phyloP scores from a whole-genome alignment of 1,140 invertebrate genomes.

The Halyomorpha halys region DNA sequence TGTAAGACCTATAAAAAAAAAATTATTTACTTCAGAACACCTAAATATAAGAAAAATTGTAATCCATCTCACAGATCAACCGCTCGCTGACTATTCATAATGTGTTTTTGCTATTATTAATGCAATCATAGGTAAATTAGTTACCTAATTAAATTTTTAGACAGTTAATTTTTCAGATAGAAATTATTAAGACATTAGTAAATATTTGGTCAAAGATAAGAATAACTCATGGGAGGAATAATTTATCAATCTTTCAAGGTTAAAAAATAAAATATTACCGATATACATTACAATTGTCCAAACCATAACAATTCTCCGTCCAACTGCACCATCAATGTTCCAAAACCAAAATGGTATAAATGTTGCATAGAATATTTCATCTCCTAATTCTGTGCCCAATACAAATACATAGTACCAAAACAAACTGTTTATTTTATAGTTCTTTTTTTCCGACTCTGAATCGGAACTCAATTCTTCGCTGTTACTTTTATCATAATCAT shows the following conservation, averaged over 20 bases:
- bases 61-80: no score
- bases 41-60: no score
- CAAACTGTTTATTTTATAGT: conserved; percentile 55
- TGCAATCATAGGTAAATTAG: no score
- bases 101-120: no score
- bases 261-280: conserved; percentile 42
- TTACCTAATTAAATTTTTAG: no score
- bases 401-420: conserved; percentile 81
- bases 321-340: conserved; percentile 79
- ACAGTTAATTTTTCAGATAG: no score
- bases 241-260: conserved; percentile 36
- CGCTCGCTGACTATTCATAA: no score
- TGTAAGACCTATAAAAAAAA: no score
- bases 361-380: conserved; percentile 76
- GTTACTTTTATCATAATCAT: background rate
- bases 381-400: conserved; percentile 71
- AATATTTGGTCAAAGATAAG: no score
- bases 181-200: no score
- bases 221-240: conserved; percentile 29
- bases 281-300: conserved; percentile 80
- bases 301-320: conserved; percentile 63
- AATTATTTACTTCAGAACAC: no score
- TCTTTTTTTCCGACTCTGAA: conserved; percentile 27
- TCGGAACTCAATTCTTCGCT: conserved; percentile 20
- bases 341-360: conserved; percentile 88